Evolutionary conservation across 2,888 invertebrate species (phyloP).

Genomic region (Apamea anceps): DNA sequence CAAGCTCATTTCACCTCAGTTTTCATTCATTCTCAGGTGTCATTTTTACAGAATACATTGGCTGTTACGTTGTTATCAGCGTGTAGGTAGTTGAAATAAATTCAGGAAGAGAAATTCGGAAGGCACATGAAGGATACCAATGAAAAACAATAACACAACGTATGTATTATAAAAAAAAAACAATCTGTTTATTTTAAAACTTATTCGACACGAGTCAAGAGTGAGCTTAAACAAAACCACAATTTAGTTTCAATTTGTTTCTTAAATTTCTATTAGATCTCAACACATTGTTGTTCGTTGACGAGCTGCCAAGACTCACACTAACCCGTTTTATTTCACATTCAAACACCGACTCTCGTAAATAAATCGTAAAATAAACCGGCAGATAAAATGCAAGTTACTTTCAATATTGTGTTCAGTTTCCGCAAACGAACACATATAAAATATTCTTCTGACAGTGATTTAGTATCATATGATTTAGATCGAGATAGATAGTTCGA

Average conservation of each 20-base stretch:
- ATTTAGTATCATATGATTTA: background rate
- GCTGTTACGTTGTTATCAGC: background rate
- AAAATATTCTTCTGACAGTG: background rate
- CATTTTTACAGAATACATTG: too few relatives aligned
- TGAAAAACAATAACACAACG: too few relatives aligned
- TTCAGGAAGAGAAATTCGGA: background rate
- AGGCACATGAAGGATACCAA: too few relatives aligned
- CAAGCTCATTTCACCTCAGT: too few relatives aligned
- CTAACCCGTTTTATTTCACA: conserved; percentile 49
- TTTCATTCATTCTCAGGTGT: too few relatives aligned
- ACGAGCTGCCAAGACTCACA: conserved; percentile 47
- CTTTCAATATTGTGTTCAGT: conserved; percentile 38
- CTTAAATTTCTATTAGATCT: conserved; percentile 27
- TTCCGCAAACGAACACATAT: conserved; percentile 19
- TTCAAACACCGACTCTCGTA: conserved; percentile 40
- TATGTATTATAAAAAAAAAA: too few relatives aligned
- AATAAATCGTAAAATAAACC: conserved; percentile 52
- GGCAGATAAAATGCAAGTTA: conserved; percentile 43
- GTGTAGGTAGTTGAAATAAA: background rate
- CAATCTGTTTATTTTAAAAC: too few relatives aligned
- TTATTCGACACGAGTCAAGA: background rate
- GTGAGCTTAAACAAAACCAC: background rate
- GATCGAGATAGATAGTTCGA: background rate
- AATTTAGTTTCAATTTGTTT: background rate
- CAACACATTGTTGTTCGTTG: background rate